phyloP scores from a whole-genome alignment of 2,113 vertebrate genomes.

The Hemiscyllium ocellatum region DNA sequence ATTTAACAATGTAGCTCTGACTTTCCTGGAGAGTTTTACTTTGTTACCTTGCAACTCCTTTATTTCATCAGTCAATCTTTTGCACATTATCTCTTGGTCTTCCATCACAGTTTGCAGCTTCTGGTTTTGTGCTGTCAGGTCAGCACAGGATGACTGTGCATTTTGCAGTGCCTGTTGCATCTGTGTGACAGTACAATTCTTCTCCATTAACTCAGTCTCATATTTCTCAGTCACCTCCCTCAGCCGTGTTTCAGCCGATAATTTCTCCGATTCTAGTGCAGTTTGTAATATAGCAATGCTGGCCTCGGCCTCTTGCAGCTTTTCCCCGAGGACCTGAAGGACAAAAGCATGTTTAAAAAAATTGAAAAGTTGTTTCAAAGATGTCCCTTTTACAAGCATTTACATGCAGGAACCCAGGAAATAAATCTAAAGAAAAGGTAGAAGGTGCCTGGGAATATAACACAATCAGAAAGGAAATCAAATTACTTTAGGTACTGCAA shows the following conservation, averaged over 20 bases:
- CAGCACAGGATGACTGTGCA: not conserved
- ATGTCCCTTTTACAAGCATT: not conserved
- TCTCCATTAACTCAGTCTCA: not conserved
- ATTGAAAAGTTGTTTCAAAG: not conserved
- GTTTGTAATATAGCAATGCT: slow-evolving; percentile 56
- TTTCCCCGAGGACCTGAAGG: slow-evolving; percentile 65
- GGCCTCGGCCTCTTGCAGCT: slow-evolving; percentile 71
- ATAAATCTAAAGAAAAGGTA: not conserved
- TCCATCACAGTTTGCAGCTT: not conserved
- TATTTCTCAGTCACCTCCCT: slow-evolving; percentile 44
- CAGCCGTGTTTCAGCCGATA: slow-evolving; percentile 39
- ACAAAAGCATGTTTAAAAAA: slow-evolving; percentile 29
- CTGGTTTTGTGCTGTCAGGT: slow-evolving; percentile 20
- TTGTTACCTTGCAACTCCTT: slow-evolving; percentile 30
- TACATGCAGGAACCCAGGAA: not conserved
- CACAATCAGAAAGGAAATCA: not conserved
- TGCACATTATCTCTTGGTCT: not conserved
- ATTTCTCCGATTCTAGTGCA: slow-evolving; percentile 56
- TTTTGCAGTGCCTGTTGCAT: not conserved
- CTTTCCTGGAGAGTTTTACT: slow-evolving; percentile 40
- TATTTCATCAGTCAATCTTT: slow-evolving; percentile 45
- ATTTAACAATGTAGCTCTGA: not conserved
- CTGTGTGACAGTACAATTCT: not conserved
- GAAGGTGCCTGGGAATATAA: not conserved
- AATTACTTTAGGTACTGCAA: not conserved